These are phyloP conservation scores for Latrodectus geometricus DNA, from an alignment of 1,140 invertebrate genomes.

Conservation along the genomic window DNA sequence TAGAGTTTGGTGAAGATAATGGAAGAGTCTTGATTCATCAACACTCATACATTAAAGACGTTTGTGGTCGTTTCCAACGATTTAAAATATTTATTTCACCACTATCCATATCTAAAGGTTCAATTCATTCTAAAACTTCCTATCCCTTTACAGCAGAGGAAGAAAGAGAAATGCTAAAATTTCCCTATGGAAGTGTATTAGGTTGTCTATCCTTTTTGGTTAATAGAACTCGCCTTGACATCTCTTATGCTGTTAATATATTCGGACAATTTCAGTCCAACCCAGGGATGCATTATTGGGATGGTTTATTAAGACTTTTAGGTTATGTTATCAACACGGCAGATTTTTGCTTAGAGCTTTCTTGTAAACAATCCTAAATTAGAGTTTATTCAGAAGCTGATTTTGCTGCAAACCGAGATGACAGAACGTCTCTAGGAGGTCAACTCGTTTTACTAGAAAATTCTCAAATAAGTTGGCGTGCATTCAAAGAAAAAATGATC, in stretches of 20 bases:
- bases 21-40: background rate
- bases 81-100: background rate
- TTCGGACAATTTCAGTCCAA: conserved; percentile 5
- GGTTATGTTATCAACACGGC: background rate
- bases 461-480: conserved; percentile 65
- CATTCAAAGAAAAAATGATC: conserved; percentile 66
- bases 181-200: background rate
- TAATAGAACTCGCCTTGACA: conserved; percentile 20
- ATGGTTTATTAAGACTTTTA: background rate
- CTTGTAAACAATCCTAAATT: background rate
- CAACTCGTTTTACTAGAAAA: conserved; percentile 24
- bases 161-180: background rate
- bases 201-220: conserved; percentile 11
- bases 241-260: conserved; percentile 4
- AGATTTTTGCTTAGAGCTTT: background rate
- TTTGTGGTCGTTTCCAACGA: background rate
- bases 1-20: background rate
- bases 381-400: conserved; percentile 9
- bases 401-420: no score
- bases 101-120: background rate
- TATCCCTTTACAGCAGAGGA: background rate
- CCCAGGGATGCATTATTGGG: conserved; percentile 20
- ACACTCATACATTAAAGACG: background rate
- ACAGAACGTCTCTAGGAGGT: conserved; percentile 62
- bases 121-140: background rate